Conservation (phyloP, 2,888 invertebrate genomes). For the Catotricha subobsoleta region DNA sequence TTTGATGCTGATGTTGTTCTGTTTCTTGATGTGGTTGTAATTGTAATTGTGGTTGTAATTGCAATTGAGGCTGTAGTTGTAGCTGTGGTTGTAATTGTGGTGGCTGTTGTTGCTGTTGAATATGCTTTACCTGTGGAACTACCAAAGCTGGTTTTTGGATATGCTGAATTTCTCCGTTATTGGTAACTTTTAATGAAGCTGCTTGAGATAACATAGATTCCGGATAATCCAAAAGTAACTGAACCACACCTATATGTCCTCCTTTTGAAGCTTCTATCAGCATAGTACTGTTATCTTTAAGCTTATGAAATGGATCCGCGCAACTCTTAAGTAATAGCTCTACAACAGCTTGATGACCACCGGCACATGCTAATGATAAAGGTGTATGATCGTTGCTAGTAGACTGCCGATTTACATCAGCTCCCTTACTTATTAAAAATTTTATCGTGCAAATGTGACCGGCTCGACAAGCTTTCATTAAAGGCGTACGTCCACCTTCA, state of each 20-base stretch:
- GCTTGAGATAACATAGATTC: constrained; percentile 47
- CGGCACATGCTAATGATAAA: constrained; percentile 87
- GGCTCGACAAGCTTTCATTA: constrained; percentile 97
- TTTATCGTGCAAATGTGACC: constrained; percentile 93
- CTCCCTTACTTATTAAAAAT: constrained; percentile 77
- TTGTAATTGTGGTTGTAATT: constrained; percentile 15
- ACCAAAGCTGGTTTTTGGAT: constrained; percentile 8
- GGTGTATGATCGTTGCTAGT: constrained; percentile 96
- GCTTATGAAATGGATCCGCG: constrained; percentile 89
- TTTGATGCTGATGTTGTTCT: constrained; percentile 20
- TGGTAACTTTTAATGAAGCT: constrained; percentile 13
- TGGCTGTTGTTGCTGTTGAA: constrained; percentile 17
- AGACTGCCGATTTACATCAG: constrained; percentile 73
- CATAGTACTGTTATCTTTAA: constrained; percentile 97
- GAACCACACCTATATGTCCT: constrained; percentile 90
- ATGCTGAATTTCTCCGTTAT: not conserved
- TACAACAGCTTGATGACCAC: constrained; percentile 86
- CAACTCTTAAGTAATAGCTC: constrained; percentile 79
- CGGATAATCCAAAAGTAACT: constrained; percentile 85
- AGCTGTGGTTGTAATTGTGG: constrained; percentile 18
- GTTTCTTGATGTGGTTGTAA: constrained; percentile 18
- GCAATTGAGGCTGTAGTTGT: constrained; percentile 11
- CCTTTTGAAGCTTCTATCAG: constrained; percentile 97
- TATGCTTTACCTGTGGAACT: constrained; percentile 4
- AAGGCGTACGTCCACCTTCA: constrained; percentile 89